Conservation (phyloP, 2,797 vertebrate genomes). For the Margarornis squamiger region DNA sequence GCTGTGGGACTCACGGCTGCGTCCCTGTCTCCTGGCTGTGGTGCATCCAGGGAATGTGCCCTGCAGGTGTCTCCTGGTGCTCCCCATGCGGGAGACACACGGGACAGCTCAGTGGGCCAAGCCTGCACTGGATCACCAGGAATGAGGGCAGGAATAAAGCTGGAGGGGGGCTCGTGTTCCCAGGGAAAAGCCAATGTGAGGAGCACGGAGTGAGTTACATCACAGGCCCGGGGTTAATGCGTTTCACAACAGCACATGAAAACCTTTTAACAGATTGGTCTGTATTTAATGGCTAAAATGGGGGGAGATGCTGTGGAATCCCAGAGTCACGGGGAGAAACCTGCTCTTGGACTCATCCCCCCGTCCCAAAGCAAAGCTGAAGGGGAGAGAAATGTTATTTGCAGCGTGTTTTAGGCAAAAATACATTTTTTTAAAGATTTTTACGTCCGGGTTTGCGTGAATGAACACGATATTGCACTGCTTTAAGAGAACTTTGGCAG, state of each 20-base stretch:
- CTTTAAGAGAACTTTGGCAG: constrained; percentile 44
- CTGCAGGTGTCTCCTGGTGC: not conserved
- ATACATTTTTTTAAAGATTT: not conserved
- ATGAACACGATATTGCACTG: not conserved
- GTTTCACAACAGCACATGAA: constrained; percentile 59
- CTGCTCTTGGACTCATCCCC: not conserved
- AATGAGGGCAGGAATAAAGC: constrained; percentile 27
- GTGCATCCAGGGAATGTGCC: not conserved
- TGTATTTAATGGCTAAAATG: constrained; percentile 2
- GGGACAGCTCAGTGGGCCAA: not conserved
- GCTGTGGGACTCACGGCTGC: not conserved
- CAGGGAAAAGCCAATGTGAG: not conserved
- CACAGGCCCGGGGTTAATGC: constrained; percentile 17
- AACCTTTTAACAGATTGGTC: constrained; percentile 40
- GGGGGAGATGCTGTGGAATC: not conserved
- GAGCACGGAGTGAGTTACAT: not conserved
- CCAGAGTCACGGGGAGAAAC: not conserved
- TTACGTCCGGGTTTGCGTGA: not conserved
- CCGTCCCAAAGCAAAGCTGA: not conserved
- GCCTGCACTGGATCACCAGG: not conserved
- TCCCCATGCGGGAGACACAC: not conserved
- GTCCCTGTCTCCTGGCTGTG: not conserved
- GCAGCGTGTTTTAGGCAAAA: not conserved
- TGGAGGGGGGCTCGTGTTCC: constrained; percentile 35
- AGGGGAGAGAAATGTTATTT: not conserved